Evolutionary conservation across 1,140 invertebrate species (phyloP).

Genomic region (Samia ricini): DNA sequence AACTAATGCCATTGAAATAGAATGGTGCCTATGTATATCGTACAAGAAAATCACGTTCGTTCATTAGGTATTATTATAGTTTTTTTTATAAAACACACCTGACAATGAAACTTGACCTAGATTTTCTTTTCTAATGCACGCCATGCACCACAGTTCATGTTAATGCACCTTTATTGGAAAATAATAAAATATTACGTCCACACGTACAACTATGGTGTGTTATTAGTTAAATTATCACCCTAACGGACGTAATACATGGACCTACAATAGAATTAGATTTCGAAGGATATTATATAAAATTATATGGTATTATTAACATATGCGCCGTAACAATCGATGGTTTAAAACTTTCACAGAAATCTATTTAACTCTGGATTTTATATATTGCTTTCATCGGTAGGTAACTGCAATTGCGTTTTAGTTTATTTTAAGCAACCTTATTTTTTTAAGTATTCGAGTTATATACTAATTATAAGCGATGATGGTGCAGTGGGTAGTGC

Average conservation of each 20-base stretch:
- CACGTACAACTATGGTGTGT: conserved; percentile 8
- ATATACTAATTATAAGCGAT: no score
- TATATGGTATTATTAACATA: background rate
- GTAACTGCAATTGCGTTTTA: background rate
- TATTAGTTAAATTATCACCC: conserved; percentile 12
- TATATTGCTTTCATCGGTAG: background rate
- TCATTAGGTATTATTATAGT: background rate
- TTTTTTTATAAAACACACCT: background rate
- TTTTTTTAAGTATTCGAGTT: no score
- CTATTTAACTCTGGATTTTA: background rate
- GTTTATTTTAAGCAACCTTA: background rate
- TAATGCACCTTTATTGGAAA: conserved; percentile 7
- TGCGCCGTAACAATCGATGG: background rate
- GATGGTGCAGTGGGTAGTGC: no score
- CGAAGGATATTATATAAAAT: conserved; percentile 1
- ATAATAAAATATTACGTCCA: conserved; percentile 9
- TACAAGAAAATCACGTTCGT: background rate
- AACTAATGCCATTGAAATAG: background rate
- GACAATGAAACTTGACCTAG: conserved; percentile 9
- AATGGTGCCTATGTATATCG: background rate
- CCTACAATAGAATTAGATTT: conserved; percentile 10
- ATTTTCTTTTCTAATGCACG: background rate
- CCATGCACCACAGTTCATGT: conserved; percentile 9
- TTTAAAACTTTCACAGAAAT: background rate
- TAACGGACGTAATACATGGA: conserved; percentile 1